Evolutionary conservation across 2,888 invertebrate genomes (phyloP), one percentile per base, ranked within the genome.

Genomic region (Troides aeacus): DNA sequence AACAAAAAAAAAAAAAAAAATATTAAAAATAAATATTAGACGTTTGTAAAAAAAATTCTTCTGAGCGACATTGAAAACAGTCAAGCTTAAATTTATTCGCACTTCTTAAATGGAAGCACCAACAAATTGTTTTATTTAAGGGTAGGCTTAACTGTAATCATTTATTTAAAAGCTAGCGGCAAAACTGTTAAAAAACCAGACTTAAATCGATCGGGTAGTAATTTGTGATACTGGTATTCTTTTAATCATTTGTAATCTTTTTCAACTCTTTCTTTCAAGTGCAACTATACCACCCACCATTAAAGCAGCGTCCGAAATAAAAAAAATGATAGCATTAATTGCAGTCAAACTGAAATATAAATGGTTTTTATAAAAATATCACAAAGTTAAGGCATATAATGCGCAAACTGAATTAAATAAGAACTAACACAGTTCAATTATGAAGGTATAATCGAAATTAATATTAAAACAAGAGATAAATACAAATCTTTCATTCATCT

Each of bases 211-310:
- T 68, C 50, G 66, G 50, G 39, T 70, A 63, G 21, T 65, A 42
- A 62, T 36, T 23, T 61, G 61, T 64, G 62, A 81, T 81, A 53
- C n/a, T 62, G 70, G 69, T 71, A 68, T 73, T 75, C 71, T 74
- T 74, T 75, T 77, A 75, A 92, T 94, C 93, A 94, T 89, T 94
- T 90, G 81, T 94, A 94, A 88, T 94, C 94, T 77, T 88, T 90
- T 71, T 94, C 94, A 79, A 94, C 94, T 85, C 87, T 92, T 77
- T 93, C 93, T 92, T 94, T 94, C 81, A 94, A 90, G 81, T 91
- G 88, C 88, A 92, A 79, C 92, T 92, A 85, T 70, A 70, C 64
- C 63, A 84, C 90, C 93, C 93, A 93, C 92, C 93, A 89, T 84
- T 78, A 74, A 88, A 91, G 93, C 93, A 89, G 93, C 93, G 93